These are phyloP conservation scores for Megaceryle alcyon DNA, from an alignment of 2,797 vertebrate genomes.

Conservation along the genomic window DNA sequence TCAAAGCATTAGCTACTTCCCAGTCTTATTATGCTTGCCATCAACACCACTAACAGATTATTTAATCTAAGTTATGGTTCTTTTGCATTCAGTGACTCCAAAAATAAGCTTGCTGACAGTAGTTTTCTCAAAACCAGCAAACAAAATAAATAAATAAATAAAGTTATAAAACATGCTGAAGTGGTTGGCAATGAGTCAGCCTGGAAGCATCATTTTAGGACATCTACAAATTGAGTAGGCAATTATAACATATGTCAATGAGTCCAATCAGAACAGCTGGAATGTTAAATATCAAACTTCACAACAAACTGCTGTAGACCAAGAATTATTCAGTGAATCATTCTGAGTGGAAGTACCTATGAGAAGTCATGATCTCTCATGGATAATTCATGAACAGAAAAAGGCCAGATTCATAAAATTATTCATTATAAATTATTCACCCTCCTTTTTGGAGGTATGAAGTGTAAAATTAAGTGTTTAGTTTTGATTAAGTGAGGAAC, in stretches of 20 bases:
- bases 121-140: neutral
- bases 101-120: slow-evolving; percentile 36
- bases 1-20: neutral
- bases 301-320: slow-evolving; percentile 3
- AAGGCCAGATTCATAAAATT: slow-evolving; percentile 50
- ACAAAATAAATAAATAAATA: neutral
- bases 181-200: slow-evolving; percentile 4
- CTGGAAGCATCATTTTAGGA: slow-evolving; percentile 13
- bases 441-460: slow-evolving; percentile 32
- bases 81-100: neutral
- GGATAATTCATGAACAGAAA: slow-evolving; percentile 58
- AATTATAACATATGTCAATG: neutral
- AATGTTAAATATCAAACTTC: slow-evolving; percentile 12
- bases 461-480: slow-evolving; percentile 58
- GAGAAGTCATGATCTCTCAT: slow-evolving; percentile 32
- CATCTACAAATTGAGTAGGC: neutral
- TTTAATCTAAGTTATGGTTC: neutral
- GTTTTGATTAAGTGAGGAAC: slow-evolving; percentile 57
- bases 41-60: neutral
- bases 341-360: slow-evolving; percentile 4
- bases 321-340: slow-evolving; percentile 29
- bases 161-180: slow-evolving; percentile 1
- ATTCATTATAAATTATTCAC: slow-evolving; percentile 61
- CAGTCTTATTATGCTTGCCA: neutral
- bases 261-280: slow-evolving; percentile 13